These are phyloP conservation scores for Alethe castanea DNA, from an alignment of 2,113 vertebrate genomes.

Conservation along the genomic window DNA sequence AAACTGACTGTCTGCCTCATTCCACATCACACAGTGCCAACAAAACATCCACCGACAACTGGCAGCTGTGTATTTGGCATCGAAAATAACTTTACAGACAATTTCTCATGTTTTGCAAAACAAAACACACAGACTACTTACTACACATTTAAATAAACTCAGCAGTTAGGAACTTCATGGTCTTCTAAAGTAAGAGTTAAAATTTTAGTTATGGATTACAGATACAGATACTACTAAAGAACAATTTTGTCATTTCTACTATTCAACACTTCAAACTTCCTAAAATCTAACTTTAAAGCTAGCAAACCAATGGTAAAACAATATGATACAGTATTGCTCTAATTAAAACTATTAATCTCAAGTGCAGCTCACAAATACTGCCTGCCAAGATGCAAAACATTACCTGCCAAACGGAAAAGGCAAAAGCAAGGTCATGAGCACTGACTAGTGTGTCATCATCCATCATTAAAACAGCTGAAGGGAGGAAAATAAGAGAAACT, in stretches of 20 bases:
- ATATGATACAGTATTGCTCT: neutral
- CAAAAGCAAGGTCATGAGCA: constrained; percentile 89
- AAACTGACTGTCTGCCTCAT: neutral
- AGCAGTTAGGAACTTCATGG: neutral
- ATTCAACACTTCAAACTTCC: neutral
- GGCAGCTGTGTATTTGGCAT: neutral
- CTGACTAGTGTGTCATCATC: constrained; percentile 92
- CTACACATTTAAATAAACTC: neutral
- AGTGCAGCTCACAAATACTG: neutral
- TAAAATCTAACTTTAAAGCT: neutral
- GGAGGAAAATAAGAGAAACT: neutral
- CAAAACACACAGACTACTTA: neutral
- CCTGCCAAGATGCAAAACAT: constrained; percentile 23
- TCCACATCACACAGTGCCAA: neutral
- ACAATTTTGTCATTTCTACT: neutral
- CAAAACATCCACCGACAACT: neutral
- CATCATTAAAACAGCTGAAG: constrained; percentile 89
- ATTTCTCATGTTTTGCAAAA: neutral
- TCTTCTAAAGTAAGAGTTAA: neutral
- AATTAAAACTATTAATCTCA: neutral
- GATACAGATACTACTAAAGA: neutral
- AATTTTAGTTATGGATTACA: neutral
- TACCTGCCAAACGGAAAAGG: constrained; percentile 97
- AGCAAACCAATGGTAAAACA: neutral
- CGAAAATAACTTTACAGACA: neutral